phyloP scores from a whole-genome alignment of 2,797 vertebrate species.

The Bradypus variegatus region DNA sequence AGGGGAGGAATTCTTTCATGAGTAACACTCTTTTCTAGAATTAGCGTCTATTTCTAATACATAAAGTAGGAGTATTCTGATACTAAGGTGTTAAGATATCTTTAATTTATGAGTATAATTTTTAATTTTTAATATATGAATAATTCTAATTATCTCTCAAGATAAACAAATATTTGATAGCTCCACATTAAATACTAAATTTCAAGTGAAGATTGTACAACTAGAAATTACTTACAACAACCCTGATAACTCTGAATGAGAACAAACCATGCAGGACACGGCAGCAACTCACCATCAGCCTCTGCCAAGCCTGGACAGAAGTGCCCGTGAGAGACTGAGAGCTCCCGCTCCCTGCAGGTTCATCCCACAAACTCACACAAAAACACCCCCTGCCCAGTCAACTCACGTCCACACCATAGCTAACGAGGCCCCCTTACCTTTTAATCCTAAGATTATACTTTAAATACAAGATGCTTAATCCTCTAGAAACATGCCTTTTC shows the following conservation, averaged over 20 bases:
- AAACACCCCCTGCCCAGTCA: not conserved
- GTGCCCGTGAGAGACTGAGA: not conserved
- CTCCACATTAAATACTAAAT: not conserved
- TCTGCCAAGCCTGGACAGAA: not conserved
- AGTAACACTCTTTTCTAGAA: not conserved
- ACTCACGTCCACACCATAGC: not conserved
- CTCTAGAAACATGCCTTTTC: not conserved
- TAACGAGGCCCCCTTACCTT: not conserved
- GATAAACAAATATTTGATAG: not conserved
- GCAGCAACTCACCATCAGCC: not conserved
- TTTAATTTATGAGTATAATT: not conserved
- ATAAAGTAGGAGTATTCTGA: not conserved
- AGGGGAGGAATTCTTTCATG: not conserved
- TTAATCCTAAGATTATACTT: conserved; percentile 10
- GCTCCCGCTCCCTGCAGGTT: not conserved
- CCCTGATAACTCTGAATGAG: not conserved
- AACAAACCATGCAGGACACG: not conserved
- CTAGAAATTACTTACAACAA: conserved; percentile 10
- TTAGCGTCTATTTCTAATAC: conserved; percentile 39
- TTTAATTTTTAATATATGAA: conserved; percentile 4
- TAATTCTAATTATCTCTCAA: not conserved
- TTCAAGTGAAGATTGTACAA: not conserved
- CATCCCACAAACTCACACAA: not conserved
- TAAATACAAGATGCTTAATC: not conserved
- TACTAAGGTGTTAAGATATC: not conserved